A percentile compares a stretch with the other conserved stretches of the same genome.
Conservation (phyloP, 2,888 invertebrate species). For the Seira ritae region DNA sequence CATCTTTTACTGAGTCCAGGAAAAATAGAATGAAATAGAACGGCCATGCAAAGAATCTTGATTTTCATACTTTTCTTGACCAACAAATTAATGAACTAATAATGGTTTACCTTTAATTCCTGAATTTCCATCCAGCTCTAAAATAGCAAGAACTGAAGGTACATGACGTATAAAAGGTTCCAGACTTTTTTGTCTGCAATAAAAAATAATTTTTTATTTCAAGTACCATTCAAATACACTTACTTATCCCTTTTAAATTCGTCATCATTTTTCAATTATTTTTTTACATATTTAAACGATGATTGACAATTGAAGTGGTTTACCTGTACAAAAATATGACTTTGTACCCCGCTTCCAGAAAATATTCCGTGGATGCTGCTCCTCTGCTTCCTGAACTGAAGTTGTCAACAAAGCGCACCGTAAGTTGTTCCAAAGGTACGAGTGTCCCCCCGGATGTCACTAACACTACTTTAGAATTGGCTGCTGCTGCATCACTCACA, state of each 20-base stretch:
- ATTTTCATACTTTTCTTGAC: too few species aligned
- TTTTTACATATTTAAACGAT: too few species aligned
- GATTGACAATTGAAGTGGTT: neutral
- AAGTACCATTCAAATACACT: neutral
- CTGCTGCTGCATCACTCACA: slow-evolving; percentile 20
- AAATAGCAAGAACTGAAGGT: slow-evolving; percentile 62
- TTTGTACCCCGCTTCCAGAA: slow-evolving; percentile 85
- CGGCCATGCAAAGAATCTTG: too few species aligned
- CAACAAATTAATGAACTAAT: too few species aligned
- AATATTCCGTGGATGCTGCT: slow-evolving; percentile 96
- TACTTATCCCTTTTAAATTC: too few species aligned
- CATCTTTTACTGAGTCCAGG: slow-evolving; percentile 65
- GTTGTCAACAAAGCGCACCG: slow-evolving; percentile 98
- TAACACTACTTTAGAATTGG: slow-evolving; percentile 50
- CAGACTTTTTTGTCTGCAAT: slow-evolving; percentile 88
- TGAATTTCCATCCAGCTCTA: slow-evolving; percentile 59
- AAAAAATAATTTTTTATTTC: slow-evolving; percentile 15
- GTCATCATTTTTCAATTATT: too few species aligned
- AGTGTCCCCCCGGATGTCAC: slow-evolving; percentile 75
- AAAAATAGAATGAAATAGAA: too few species aligned
- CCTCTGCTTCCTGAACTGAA: slow-evolving; percentile 98
- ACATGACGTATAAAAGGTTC: slow-evolving; percentile 95
- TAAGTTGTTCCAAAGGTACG: slow-evolving; percentile 96
- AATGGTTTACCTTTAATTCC: slow-evolving; percentile 61
- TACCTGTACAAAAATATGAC: slow-evolving; percentile 94